phyloP scores from a whole-genome alignment of 2,888 invertebrate genomes.

The Sinodicranocentrus sp. region DNA sequence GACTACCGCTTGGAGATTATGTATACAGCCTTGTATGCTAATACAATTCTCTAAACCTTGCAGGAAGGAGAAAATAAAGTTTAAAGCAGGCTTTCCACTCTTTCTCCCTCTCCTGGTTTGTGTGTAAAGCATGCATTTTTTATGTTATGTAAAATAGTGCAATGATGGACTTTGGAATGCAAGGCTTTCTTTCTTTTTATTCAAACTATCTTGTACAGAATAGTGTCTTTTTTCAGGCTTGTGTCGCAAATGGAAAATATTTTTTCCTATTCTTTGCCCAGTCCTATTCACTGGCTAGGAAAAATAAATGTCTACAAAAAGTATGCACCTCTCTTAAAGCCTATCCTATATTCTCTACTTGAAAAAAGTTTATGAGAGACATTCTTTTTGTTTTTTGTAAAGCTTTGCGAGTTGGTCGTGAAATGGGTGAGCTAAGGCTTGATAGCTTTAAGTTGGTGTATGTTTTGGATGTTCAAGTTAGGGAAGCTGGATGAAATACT shows the following conservation, averaged over 20 bases:
- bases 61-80: not conserved
- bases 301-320: not conserved
- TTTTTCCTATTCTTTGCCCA: no score
- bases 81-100: not conserved
- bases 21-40: conserved; percentile 13
- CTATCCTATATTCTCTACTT: no score
- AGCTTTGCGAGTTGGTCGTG: no score
- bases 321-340: not conserved
- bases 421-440: no score
- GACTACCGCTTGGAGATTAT: conserved; percentile 17
- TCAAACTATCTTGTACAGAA: not conserved
- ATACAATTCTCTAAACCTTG: not conserved
- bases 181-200: not conserved
- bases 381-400: no score
- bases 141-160: conserved; percentile 17
- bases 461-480: no score
- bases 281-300: not conserved
- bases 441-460: no score
- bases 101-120: not conserved
- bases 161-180: conserved; percentile 1
- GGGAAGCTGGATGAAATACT: conserved; percentile 28
- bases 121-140: conserved; percentile 5
- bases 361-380: no score
- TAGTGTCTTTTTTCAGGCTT: not conserved
- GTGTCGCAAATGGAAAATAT: no score